Evolutionary conservation across 2,888 invertebrate genomes (phyloP).

Genomic region (Drosophila formosana): DNA sequence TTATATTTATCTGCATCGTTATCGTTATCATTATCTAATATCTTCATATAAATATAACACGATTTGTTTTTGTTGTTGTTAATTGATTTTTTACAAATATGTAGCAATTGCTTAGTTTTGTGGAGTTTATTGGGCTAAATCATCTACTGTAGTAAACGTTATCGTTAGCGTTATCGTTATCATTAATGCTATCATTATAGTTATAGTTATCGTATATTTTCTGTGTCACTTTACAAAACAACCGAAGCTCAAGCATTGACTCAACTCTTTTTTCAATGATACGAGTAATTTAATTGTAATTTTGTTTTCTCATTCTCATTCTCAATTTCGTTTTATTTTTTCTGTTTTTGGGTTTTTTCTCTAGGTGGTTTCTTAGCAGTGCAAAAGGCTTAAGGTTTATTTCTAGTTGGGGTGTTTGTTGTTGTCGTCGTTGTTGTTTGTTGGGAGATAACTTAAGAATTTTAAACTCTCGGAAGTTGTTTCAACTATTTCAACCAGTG

Average conservation of each 20-base stretch:
- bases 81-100: slow-evolving; percentile 58
- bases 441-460: slow-evolving; percentile 15
- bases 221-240: slow-evolving; percentile 71
- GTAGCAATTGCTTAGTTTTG: slow-evolving; percentile 72
- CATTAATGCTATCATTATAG: slow-evolving; percentile 35
- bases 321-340: slow-evolving; percentile 15
- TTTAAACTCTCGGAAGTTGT: slow-evolving; percentile 25
- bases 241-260: slow-evolving; percentile 81
- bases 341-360: slow-evolving; percentile 34
- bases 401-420: slow-evolving; percentile 20
- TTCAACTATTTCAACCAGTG: slow-evolving; percentile 35
- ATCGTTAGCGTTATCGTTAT: slow-evolving; percentile 30
- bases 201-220: slow-evolving; percentile 50
- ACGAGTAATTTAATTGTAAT: slow-evolving; percentile 17
- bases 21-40: slow-evolving; percentile 49
- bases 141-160: slow-evolving; percentile 31
- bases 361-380: slow-evolving; percentile 80
- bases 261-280: slow-evolving; percentile 50
- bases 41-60: slow-evolving; percentile 68
- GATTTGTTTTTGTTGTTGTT: slow-evolving; percentile 43
- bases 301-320: slow-evolving; percentile 18
- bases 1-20: slow-evolving; percentile 12
- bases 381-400: slow-evolving; percentile 66
- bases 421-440: background rate
- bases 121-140: slow-evolving; percentile 46